These are phyloP conservation scores for Limnephilus marmoratus DNA, from an alignment of 2,888 invertebrate species.

Conservation along the genomic window DNA sequence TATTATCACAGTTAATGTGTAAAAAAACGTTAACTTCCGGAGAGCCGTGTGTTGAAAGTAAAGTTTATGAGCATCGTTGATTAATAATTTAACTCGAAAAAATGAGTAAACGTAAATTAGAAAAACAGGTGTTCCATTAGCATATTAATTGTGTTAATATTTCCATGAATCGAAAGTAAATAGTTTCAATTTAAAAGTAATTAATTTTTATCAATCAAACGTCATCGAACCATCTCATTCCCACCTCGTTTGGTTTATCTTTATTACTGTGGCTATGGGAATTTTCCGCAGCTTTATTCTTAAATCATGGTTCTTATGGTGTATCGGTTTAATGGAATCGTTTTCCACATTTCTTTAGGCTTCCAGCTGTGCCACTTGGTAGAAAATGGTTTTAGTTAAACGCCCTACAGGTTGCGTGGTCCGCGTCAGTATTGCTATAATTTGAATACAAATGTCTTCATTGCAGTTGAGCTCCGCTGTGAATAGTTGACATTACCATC, in stretches of 20 bases:
- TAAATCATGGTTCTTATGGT: neutral
- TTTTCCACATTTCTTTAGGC: constrained; percentile 37
- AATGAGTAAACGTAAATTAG: neutral
- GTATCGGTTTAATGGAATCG: neutral
- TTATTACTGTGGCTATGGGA: neutral
- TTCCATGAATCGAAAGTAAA: constrained; percentile 38
- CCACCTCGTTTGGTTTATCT: neutral
- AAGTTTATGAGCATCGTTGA: neutral
- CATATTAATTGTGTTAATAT: constrained; percentile 8
- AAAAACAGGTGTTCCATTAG: constrained; percentile 23
- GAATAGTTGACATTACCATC: constrained; percentile 50
- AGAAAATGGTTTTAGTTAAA: constrained; percentile 24
- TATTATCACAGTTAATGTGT: neutral
- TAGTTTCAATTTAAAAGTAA: constrained; percentile 31
- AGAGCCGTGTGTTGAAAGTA: neutral
- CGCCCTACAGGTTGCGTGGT: constrained; percentile 41
- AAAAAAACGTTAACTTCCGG: neutral
- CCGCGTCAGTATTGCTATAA: constrained; percentile 46
- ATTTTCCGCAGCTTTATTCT: neutral
- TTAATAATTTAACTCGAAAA: neutral
- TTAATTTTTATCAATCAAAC: constrained; percentile 37
- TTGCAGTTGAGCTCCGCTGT: constrained; percentile 22
- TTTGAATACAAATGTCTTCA: constrained; percentile 54
- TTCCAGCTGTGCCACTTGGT: constrained; percentile 25
- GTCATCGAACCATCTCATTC: neutral